A percentile compares a stretch with the other conserved stretches of the same genome.
phyloP scores from a whole-genome alignment of 2,113 vertebrate species.

The Labeo rohita region DNA sequence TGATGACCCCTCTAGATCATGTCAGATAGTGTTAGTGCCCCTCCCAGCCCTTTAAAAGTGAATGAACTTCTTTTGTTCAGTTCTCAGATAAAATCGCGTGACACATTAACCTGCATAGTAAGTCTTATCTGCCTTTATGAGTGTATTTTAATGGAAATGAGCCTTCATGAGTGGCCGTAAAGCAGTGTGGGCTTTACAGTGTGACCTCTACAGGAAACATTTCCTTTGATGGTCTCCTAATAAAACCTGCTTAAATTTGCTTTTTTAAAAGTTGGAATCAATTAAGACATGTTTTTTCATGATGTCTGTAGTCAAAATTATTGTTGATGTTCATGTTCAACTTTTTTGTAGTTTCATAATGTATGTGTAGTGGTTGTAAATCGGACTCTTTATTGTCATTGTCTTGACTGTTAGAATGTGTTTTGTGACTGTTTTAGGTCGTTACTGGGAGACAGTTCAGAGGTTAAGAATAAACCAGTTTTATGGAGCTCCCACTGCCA shows the following conservation, averaged over 20 bases:
- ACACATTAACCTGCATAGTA: conserved; percentile 16
- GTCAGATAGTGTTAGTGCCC: conserved; percentile 10
- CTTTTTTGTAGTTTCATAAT: background rate
- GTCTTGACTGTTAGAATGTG: conserved; percentile 4
- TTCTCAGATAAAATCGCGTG: background rate
- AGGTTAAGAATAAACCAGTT: conserved; percentile 89
- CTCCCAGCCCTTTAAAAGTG: background rate
- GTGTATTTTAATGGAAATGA: conserved; percentile 23
- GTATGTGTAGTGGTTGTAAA: background rate
- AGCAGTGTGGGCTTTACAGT: conserved; percentile 2
- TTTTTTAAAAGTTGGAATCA: background rate
- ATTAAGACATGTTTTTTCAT: background rate
- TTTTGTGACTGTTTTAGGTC: conserved; percentile 74
- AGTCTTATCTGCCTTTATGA: conserved; percentile 34
- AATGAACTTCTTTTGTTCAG: background rate
- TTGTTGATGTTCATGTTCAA: background rate
- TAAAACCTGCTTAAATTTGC: background rate
- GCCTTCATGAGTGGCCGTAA: background rate
- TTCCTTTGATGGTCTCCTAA: background rate
- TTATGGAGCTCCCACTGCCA: conserved; percentile 88
- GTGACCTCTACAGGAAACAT: background rate
- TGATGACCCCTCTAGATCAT: conserved; percentile 2
- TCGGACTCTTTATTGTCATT: background rate
- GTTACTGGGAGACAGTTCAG: conserved; percentile 91
- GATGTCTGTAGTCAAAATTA: background rate